Evolutionary conservation across 2,888 invertebrate genomes (phyloP), one percentile per base, ranked within the genome.

Genomic region (Crepidodera aurea): DNA sequence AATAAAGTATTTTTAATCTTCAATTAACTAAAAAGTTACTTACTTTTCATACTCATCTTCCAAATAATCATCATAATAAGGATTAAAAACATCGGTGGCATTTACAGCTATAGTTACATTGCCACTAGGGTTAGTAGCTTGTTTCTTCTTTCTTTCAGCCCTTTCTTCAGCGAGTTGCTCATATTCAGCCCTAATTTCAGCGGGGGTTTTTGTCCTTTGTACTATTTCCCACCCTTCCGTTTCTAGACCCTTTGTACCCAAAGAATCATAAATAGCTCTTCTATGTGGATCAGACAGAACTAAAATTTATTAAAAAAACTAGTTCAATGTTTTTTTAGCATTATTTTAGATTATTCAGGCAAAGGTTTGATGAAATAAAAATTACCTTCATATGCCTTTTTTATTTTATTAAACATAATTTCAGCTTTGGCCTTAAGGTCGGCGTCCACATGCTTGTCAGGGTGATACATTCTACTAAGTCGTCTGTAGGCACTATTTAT

Each of bases 171-270:
- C 91, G 56, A 92, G 79, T 66, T 94, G 88, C 82, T 98, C 97
- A 84, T 96, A 98, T 82, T 98, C 98, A 64, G 96, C 97, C 60
- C 96, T 84, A 61, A 99, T 98, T 85, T 99, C 98, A 70, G 93
- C 89, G 1, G 98, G 96, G 1, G 97, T 96, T 78, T 92, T 92
- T 1, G 93, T 93, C 32, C 95, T 85, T 74, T 94, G 91, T 25
- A 98, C 92, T 27, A 98, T 86, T 83, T 98, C 95, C 96, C 97
- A 96, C 56, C 96, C 97, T 75, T 96, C 94, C 0, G 95, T 94
- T 80, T 96, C 91, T 22, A 98, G 83, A 0, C 98, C 98, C 75
- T 92, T 90, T 56, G 91, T 88, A n/a, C 97, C 97, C 80, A 87
- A 81, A 51, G 86, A 87, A 83, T 99, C 98, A 81, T 98, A 99